A percentile compares a stretch with the other conserved stretches of the same genome.
Evolutionary conservation across 2,113 vertebrate genomes (phyloP).

Genomic region (Nibea albiflora): DNA sequence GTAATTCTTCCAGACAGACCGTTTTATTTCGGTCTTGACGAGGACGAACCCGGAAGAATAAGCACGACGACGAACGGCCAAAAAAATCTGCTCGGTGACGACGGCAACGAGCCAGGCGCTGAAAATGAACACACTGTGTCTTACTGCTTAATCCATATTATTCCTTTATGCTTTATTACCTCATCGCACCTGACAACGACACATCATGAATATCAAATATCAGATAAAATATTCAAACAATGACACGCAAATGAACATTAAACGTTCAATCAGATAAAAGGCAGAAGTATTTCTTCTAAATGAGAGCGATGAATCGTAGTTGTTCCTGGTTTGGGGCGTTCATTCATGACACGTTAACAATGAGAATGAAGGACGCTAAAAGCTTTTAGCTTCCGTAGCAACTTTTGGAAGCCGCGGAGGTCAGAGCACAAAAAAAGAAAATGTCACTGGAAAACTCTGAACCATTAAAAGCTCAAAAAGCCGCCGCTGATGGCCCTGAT

Average conservation of each 20-base stretch:
- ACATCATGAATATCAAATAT: no score
- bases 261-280: no score
- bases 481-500: constrained; percentile 34
- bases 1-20: constrained; percentile 40
- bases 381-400: constrained; percentile 34
- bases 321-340: not conserved
- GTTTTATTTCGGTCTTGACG: constrained; percentile 19
- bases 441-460: constrained; percentile 46
- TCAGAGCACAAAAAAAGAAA: constrained; percentile 14
- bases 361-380: constrained; percentile 11
- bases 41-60: constrained; percentile 14
- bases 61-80: constrained; percentile 38
- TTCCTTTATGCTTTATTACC: not conserved
- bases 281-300: no score
- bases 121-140: not conserved
- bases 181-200: not conserved
- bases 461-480: constrained; percentile 60
- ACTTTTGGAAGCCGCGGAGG: constrained; percentile 44
- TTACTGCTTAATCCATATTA: not conserved
- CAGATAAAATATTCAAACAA: no score
- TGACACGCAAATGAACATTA: no score
- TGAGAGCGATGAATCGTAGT: constrained; percentile 9
- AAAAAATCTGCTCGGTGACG: not conserved
- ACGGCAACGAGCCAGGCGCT: constrained; percentile 10
- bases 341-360: not conserved